Evolutionary conservation across 2,888 invertebrate species (phyloP).

Genomic region (Diarsia mendica): DNA sequence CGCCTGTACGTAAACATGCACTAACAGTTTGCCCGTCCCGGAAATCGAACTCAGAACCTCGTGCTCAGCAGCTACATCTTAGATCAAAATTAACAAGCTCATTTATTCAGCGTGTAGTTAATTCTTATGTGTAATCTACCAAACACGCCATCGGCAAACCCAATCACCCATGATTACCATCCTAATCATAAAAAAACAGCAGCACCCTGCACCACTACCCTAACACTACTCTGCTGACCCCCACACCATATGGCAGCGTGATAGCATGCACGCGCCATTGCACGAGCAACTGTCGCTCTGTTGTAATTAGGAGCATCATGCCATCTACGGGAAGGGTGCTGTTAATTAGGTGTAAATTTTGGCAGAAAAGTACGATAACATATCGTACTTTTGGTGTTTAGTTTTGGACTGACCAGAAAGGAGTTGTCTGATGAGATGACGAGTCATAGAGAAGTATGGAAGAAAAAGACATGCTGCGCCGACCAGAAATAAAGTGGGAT

Average conservation of each 20-base stretch:
- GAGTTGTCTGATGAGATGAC: too few species aligned
- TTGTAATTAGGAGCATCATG: slow-evolving; percentile 51
- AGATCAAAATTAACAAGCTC: too few species aligned
- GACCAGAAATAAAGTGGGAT: too few species aligned
- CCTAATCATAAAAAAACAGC: slow-evolving; percentile 28
- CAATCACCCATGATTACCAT: slow-evolving; percentile 25
- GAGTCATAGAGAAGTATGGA: too few species aligned
- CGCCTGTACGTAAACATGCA: too few species aligned
- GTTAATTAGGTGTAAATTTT: slow-evolving; percentile 50
- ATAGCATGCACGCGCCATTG: slow-evolving; percentile 60
- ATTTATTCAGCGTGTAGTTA: background rate
- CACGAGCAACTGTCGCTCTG: slow-evolving; percentile 59
- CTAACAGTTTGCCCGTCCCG: too few species aligned
- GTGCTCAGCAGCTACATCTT: too few species aligned
- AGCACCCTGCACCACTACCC: slow-evolving; percentile 23
- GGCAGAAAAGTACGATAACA: slow-evolving; percentile 3
- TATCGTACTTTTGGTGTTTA: background rate
- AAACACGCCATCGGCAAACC: background rate
- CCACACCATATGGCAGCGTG: slow-evolving; percentile 60
- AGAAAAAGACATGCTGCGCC: too few species aligned
- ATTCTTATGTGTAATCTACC: background rate
- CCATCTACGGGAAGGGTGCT: slow-evolving; percentile 30
- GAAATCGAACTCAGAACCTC: too few species aligned
- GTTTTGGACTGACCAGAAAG: too few species aligned
- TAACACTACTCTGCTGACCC: slow-evolving; percentile 34